Conservation (phyloP, 2,113 vertebrate species). For the Prochilodus magdalenae region DNA sequence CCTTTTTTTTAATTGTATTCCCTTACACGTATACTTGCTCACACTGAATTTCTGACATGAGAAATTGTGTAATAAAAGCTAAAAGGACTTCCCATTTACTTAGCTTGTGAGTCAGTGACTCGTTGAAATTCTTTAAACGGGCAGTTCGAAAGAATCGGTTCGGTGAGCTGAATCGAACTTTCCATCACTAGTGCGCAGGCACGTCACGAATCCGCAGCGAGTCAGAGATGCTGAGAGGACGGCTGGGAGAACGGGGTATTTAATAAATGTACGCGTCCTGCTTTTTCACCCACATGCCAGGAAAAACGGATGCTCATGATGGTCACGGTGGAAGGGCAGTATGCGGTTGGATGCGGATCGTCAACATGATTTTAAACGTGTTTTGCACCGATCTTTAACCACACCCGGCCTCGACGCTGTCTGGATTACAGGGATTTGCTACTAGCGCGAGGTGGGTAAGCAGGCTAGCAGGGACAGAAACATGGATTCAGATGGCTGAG, state of each 20-base stretch:
- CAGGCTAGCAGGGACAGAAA: conserved; percentile 51
- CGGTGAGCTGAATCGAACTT: neutral
- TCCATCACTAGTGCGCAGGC: conserved; percentile 39
- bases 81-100: no score
- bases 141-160: neutral
- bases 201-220: conserved; percentile 80
- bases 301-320: neutral
- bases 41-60: no score
- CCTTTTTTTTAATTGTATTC: no score
- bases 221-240: conserved; percentile 78
- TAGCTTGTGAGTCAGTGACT: no score
- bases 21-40: no score
- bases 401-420: conserved; percentile 79
- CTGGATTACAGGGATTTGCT: conserved; percentile 62
- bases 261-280: conserved; percentile 32
- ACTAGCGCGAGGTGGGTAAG: conserved; percentile 64
- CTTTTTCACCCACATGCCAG: conserved; percentile 6
- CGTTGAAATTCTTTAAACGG: neutral
- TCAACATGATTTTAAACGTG: conserved; percentile 56
- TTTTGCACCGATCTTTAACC: conserved; percentile 65
- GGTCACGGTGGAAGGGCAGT: conserved; percentile 22
- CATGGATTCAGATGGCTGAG: conserved; percentile 46
- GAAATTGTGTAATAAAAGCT: no score
- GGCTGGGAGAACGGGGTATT: conserved; percentile 64
- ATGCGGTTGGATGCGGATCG: conserved; percentile 59